Conservation (phyloP, 92 coral and sea anemone genomes). For the Heliopora coerulea region DNA sequence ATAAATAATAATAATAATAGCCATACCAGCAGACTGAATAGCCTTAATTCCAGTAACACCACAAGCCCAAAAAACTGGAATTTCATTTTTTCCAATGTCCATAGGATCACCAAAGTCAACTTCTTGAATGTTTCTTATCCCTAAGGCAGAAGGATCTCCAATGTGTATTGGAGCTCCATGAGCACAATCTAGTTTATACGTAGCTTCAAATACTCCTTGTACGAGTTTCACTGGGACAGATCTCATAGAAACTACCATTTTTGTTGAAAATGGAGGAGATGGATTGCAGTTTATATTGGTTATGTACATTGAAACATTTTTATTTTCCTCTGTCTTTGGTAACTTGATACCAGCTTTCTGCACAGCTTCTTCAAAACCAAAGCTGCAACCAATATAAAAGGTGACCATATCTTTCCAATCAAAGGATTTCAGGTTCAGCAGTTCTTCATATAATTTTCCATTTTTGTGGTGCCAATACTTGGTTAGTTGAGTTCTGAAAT, state of each 20-base stretch:
- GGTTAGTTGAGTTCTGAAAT: constrained; percentile 60
- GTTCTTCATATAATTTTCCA: constrained; percentile 43
- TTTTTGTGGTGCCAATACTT: constrained; percentile 56
- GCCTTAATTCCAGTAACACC: constrained; percentile 24
- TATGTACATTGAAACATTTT: constrained; percentile 71
- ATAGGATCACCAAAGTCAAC: constrained; percentile 62
- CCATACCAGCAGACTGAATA: constrained; percentile 33
- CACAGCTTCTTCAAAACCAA: constrained; percentile 82
- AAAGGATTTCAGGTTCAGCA: constrained; percentile 46
- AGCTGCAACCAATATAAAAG: constrained; percentile 91
- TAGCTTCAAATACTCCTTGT: constrained; percentile 69
- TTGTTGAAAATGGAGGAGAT: constrained; percentile 64
- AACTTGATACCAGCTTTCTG: constrained; percentile 59
- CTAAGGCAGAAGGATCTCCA: constrained; percentile 76
- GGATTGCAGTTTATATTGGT: constrained; percentile 68
- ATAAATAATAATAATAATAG: too few relatives aligned
- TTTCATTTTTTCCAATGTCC: constrained; percentile 46
- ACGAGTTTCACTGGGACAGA: constrained; percentile 61
- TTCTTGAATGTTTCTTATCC: constrained; percentile 54
- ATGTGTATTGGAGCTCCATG: constrained; percentile 98
- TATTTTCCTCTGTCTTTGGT: constrained; percentile 46
- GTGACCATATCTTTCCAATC: constrained; percentile 76
- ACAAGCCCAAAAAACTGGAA: constrained; percentile 70
- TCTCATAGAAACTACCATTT: constrained; percentile 89
- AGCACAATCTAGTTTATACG: constrained; percentile 70